Percentiles rank a stretch among this genome's conserved stretches.
Conservation (phyloP, 2,113 vertebrate genomes). For the Chamaetylas fuelleborni region DNA sequence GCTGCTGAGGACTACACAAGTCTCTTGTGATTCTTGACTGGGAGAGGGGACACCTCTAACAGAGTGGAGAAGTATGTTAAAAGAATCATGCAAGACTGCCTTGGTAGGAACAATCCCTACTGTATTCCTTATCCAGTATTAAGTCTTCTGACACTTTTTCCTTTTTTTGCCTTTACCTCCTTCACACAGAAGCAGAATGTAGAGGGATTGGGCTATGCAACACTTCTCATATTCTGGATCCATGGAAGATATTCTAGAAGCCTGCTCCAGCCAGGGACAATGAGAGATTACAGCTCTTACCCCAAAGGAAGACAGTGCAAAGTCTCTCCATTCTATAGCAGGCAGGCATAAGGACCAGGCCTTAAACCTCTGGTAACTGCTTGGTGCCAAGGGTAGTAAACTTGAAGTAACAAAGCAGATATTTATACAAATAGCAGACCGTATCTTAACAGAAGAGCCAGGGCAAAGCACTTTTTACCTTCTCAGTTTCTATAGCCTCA, state of each 20-base stretch:
- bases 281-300: neutral
- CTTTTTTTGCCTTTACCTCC: neutral
- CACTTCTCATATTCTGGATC: neutral
- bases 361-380: neutral
- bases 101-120: neutral
- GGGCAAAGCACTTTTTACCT: conserved; percentile 23
- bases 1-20: neutral
- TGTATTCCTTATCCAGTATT: neutral
- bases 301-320: neutral
- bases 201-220: neutral
- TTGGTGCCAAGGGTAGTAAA: neutral
- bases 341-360: neutral
- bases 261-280: neutral
- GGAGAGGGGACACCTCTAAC: neutral
- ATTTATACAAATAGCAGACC: neutral
- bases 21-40: neutral
- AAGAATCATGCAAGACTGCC: neutral
- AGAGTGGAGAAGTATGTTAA: neutral
- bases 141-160: neutral
- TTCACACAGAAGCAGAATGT: neutral
- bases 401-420: neutral
- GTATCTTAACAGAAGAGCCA: neutral
- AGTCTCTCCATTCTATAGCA: neutral
- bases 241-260: neutral
- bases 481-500: neutral